Evolutionary conservation across 2,888 invertebrate species (phyloP), one percentile per base, ranked within the genome.

Genomic region (Netelia virgata): DNA sequence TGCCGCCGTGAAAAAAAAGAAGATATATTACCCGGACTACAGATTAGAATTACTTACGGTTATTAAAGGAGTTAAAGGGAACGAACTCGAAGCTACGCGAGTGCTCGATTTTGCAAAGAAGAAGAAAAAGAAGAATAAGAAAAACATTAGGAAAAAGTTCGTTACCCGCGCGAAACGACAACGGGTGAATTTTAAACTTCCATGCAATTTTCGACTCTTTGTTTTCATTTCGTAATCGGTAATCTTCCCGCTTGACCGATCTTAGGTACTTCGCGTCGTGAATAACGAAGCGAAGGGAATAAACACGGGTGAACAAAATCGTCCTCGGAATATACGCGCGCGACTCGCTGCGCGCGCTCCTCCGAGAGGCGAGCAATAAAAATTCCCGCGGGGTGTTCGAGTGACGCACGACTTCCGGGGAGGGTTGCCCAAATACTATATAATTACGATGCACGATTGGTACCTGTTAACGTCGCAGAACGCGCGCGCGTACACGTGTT

Each of bases 361-460:
- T 18, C 10, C 23, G 36, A 18, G 23, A 43, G 55, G 28, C 53
- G 14, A 66, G 23, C 20, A 72, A 72, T 70, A 75, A 69, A 72
- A 75, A 68, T 10, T 68, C 59, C 68, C 59, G 36, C 36, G 75
- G 57, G 75, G 79, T 83, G 79, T 80, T 75, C 63, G 72, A 84
- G 72, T 80, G 80, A 84, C 70, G 68, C 66, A 80, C 79, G 70
- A 80, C 83, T 83, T 83, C 83, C 83, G 75, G 75, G 64, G 78
- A 69, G 57, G 57, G 50, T 36, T 59, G 63, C 64, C 70, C 79
- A 75, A 80, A 84, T 73, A 55, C 66, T 73, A 76, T 72, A 61
- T 76, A 76, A 80, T 84, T 76, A 84, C n/a, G 61, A 20, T 47
- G 57, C 41, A 3, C 43, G n/a, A n/a, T n/a, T n/a, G 72, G 53